phyloP scores from a whole-genome alignment of 2,888 invertebrate genomes.

The Azorinus chamasolen region DNA sequence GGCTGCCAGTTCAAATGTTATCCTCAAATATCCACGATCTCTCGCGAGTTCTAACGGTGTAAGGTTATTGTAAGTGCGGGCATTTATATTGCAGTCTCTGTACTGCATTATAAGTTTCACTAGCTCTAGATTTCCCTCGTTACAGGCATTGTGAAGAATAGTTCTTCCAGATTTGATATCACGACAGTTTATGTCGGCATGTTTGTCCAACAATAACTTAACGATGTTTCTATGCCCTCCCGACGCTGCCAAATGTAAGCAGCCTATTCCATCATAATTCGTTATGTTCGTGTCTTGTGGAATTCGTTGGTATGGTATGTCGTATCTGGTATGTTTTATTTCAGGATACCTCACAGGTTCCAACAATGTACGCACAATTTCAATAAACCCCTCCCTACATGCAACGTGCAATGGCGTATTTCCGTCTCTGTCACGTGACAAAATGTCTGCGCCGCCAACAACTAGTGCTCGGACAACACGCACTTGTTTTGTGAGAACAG shows the following conservation, averaged over 20 bases:
- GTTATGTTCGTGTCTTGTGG: conserved; percentile 36
- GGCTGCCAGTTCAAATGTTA: too few species aligned
- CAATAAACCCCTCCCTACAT: conserved; percentile 28
- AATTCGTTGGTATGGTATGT: conserved; percentile 47
- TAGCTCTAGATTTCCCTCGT: conserved; percentile 29
- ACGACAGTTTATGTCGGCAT: conserved; percentile 44
- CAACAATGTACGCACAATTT: conserved; percentile 28
- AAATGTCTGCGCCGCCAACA: conserved; percentile 40
- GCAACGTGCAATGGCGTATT: conserved; percentile 50
- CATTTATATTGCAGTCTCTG: conserved; percentile 25
- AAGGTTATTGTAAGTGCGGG: conserved; percentile 33
- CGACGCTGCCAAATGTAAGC: conserved; percentile 42
- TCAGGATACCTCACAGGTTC: conserved; percentile 49
- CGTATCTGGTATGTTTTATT: conserved; percentile 40
- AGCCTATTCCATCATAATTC: conserved; percentile 50
- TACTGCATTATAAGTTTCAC: conserved; percentile 25
- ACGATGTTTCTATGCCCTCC: conserved; percentile 34
- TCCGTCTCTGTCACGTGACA: conserved; percentile 39
- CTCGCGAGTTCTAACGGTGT: conserved; percentile 42
- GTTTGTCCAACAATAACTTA: conserved; percentile 26
- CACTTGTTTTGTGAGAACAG: conserved; percentile 36
- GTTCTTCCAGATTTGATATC: conserved; percentile 49
- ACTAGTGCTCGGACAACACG: conserved; percentile 26
- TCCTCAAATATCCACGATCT: conserved; percentile 6
- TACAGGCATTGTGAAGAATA: conserved; percentile 39